These are phyloP conservation scores for Pangasianodon gigas DNA, from an alignment of 2,113 vertebrate species.

Conservation along the genomic window DNA sequence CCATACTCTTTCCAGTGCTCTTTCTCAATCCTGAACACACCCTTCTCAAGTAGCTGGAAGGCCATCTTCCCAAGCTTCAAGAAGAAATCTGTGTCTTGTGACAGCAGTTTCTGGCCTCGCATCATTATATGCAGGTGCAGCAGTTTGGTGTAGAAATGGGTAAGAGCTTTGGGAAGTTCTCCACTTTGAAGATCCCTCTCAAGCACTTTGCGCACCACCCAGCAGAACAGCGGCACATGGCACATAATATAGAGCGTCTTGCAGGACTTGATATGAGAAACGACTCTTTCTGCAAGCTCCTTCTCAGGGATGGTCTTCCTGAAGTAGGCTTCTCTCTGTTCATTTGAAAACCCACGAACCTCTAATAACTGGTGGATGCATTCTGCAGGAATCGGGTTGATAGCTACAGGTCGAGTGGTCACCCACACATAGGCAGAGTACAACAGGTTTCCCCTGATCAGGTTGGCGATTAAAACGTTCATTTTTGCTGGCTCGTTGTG, in stretches of 20 bases:
- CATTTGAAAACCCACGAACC: constrained; percentile 64
- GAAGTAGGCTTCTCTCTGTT: constrained; percentile 68
- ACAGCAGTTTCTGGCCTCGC: constrained; percentile 42
- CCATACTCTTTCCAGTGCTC: constrained; percentile 51
- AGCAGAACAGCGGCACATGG: constrained; percentile 72
- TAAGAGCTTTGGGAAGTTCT: constrained; percentile 62
- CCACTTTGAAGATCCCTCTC: constrained; percentile 42
- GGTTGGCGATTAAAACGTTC: constrained; percentile 64
- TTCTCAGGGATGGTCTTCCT: constrained; percentile 59
- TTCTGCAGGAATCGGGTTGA: constrained; percentile 60
- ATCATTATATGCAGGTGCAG: constrained; percentile 52
- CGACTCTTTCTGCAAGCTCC: constrained; percentile 60
- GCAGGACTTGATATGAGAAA: constrained; percentile 59
- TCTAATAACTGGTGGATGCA: constrained; percentile 57
- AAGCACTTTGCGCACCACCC: constrained; percentile 60
- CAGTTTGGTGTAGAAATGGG: constrained; percentile 69
- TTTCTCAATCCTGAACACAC: constrained; percentile 50
- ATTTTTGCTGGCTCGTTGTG: neutral
- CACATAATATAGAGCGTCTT: constrained; percentile 72
- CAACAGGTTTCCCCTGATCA: constrained; percentile 65
- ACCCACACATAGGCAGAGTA: constrained; percentile 49
- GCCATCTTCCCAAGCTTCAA: constrained; percentile 67
- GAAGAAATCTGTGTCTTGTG: constrained; percentile 56
- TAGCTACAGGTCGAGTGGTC: constrained; percentile 53
- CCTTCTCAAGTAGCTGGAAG: constrained; percentile 64